These are phyloP conservation scores for Aulostomus chinensis DNA, from an alignment of 2,797 vertebrate genomes.

Conservation along the genomic window DNA sequence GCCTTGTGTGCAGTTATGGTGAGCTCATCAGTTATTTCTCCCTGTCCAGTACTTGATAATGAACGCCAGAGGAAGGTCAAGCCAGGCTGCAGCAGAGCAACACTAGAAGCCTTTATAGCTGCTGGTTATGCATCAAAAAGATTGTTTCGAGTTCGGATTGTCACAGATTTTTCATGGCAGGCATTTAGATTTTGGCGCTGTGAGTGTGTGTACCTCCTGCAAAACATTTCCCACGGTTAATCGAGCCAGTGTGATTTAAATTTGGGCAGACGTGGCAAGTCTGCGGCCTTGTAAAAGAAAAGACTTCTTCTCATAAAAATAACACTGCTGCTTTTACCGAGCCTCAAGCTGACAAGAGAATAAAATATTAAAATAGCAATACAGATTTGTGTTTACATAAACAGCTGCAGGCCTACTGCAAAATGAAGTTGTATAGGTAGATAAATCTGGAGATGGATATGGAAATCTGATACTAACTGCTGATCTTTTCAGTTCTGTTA, in stretches of 20 bases:
- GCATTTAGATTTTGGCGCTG: background rate
- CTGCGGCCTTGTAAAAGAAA: slow-evolving; percentile 45
- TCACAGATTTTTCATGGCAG: background rate
- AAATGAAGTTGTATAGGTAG: background rate
- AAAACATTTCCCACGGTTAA: slow-evolving; percentile 30
- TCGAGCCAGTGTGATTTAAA: slow-evolving; percentile 23
- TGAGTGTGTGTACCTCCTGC: slow-evolving; percentile 26
- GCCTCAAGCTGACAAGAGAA: slow-evolving; percentile 9
- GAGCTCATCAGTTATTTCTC: too few species aligned
- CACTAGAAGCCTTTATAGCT: too few species aligned
- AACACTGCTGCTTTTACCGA: slow-evolving; percentile 9
- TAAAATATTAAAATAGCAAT: too few species aligned
- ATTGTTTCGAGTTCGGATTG: too few species aligned
- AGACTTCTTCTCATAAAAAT: slow-evolving; percentile 20
- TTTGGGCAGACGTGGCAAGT: slow-evolving; percentile 17
- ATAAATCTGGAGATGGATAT: too few species aligned
- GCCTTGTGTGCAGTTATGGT: too few species aligned
- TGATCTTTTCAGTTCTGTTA: too few species aligned
- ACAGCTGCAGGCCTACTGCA: slow-evolving; percentile 6
- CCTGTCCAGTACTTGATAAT: too few species aligned
- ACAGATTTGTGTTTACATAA: background rate
- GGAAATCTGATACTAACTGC: too few species aligned
- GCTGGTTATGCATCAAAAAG: too few species aligned
- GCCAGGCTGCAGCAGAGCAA: too few species aligned
- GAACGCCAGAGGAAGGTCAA: too few species aligned